Evolutionary conservation across 2,797 vertebrate species (phyloP).

Genomic region (Luscinia megarhynchos): DNA sequence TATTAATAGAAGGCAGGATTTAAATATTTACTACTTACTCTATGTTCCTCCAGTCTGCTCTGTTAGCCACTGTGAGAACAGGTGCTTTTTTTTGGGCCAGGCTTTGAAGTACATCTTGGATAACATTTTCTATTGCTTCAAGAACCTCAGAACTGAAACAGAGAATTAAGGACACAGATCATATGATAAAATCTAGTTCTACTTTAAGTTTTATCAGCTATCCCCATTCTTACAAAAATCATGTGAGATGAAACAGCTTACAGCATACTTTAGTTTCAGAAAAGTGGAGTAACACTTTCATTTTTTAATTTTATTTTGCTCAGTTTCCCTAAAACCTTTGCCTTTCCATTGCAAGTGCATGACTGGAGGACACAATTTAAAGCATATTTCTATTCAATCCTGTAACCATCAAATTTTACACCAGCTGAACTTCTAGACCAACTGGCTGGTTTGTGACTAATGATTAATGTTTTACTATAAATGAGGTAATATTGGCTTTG

Average conservation of each 20-base stretch:
- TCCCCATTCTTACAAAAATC: background rate
- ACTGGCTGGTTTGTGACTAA: conserved; percentile 43
- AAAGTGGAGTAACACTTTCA: background rate
- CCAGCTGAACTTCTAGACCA: conserved; percentile 53
- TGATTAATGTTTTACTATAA: conserved; percentile 72
- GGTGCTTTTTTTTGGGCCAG: conserved; percentile 88
- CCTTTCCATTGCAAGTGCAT: conserved; percentile 1
- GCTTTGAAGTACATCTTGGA: conserved; percentile 81
- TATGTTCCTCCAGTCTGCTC: conserved; percentile 88
- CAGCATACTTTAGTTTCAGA: background rate
- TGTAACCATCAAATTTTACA: conserved; percentile 29
- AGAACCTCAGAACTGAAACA: conserved; percentile 86
- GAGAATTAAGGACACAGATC: background rate
- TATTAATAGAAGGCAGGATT: background rate
- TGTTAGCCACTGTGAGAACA: conserved; percentile 82
- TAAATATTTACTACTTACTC: conserved; percentile 79
- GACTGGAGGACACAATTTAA: conserved; percentile 15
- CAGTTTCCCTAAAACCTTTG: conserved; percentile 3
- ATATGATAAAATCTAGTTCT: background rate
- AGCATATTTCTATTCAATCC: conserved; percentile 24
- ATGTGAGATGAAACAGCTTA: background rate
- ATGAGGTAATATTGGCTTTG: conserved; percentile 73
- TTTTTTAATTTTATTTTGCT: conserved; percentile 14
- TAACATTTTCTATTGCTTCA: conserved; percentile 86
- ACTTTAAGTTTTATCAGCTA: background rate